A percentile compares a stretch with the other conserved stretches of the same genome.
Evolutionary conservation across 2,797 vertebrate species (phyloP).

Genomic region (Euthynnus affinis): DNA sequence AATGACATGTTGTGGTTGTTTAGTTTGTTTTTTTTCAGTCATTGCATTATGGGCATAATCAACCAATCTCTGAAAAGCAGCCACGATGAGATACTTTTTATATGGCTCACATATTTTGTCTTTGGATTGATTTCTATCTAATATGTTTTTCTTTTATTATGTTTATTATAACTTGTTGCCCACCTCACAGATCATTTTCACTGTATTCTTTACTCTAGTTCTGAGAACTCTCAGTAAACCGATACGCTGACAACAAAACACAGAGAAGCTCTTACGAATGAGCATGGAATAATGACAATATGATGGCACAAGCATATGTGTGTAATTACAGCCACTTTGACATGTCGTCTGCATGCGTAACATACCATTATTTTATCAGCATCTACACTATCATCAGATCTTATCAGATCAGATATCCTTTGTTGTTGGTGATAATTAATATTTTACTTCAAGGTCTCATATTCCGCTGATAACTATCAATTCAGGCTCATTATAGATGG

Average conservation of each 20-base stretch:
- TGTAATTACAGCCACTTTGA: not conserved
- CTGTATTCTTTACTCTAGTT: not conserved
- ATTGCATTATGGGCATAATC: not conserved
- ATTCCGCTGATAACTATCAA: constrained; percentile 1
- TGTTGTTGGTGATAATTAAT: constrained; percentile 14
- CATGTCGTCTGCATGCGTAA: constrained; percentile 2
- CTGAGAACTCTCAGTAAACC: constrained; percentile 14
- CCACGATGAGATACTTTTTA: not conserved
- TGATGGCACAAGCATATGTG: not conserved
- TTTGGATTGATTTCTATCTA: constrained; percentile 8
- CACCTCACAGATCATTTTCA: not conserved
- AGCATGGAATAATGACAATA: not conserved
- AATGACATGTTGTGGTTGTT: not conserved
- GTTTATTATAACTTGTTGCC: not conserved
- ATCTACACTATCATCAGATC: not conserved
- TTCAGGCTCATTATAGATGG: not conserved
- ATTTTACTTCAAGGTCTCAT: constrained; percentile 34
- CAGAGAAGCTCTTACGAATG: constrained; percentile 20
- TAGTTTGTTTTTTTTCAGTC: not conserved
- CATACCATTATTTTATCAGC: constrained; percentile 11
- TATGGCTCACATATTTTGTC: not conserved
- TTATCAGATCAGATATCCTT: not conserved
- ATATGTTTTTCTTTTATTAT: not conserved
- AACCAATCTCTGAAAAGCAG: not conserved
- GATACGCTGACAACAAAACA: constrained; percentile 15